Base-by-base conservation (phyloP, 2,888 invertebrate species). In the Arrhopalites spinosus region DNA sequence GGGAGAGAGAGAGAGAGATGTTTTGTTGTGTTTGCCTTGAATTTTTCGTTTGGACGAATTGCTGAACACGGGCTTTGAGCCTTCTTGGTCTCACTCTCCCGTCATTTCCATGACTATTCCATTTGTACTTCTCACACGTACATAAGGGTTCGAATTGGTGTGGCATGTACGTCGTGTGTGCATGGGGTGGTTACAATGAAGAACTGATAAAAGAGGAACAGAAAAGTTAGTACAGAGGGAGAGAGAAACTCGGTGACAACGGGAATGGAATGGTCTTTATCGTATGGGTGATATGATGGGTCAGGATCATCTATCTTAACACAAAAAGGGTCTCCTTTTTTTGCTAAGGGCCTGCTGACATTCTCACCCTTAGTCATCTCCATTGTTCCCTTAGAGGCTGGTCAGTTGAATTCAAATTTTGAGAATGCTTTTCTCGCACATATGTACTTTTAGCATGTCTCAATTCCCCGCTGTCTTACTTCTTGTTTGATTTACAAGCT, bases 301-400 rank as follows among this genome's bases (percentile, higher is more conserved):
- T 67, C 45, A 17, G 47, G 27, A 43, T 68, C 68, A 68, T 69
- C 69, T 69, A 56, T 69, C 69, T 69, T 69, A 13, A 25, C 53
- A 53, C 69, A 69, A 53, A 71, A 59, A 36, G 59, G 53, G 17
- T 36, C 45, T 45, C 45, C 45, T 72, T 43, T n/a, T n/a, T n/a
- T 30, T 23, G 45, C 72, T 47, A 27, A 61, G 63, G 45, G 45
- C 29, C 50, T 29, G 61, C 77, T 80, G 79, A 79, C 79, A 80
- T 80, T 80, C 77, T 80, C 80, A 80, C 80, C 78, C 78, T 77
- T 69, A 70, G 77, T 77, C 75, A 78, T 59, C 69, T 68, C 75
- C 75, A 71, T 80, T 79, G 78, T 80, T 78, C 68, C 30, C 47
- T 30, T 53, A 75, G 63, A 78, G 79, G 77, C 78, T 77, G 76